phyloP scores from a whole-genome alignment of 2,113 vertebrate genomes.

The Aphyosemion australe region DNA sequence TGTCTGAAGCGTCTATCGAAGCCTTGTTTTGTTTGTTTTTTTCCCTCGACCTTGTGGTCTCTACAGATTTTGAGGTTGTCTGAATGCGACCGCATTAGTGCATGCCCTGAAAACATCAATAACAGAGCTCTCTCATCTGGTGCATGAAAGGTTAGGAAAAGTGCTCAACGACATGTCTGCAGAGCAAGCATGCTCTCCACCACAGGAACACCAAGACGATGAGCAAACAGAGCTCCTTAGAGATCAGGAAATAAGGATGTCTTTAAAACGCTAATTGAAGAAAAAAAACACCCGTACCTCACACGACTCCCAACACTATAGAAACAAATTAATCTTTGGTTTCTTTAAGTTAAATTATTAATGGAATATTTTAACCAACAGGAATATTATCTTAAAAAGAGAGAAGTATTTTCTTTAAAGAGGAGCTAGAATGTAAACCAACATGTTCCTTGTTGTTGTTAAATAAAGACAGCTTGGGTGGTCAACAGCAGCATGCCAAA shows the following conservation, averaged over 20 bases:
- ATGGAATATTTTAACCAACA: too few relatives aligned
- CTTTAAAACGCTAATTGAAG: neutral
- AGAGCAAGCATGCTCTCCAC: constrained; percentile 22
- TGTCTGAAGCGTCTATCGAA: constrained; percentile 10
- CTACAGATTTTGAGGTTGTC: constrained; percentile 32
- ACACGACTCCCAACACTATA: too few relatives aligned
- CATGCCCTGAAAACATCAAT: constrained; percentile 50
- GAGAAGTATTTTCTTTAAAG: too few relatives aligned
- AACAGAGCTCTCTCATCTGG: constrained; percentile 53
- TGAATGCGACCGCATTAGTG: constrained; percentile 40
- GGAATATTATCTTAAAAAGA: too few relatives aligned
- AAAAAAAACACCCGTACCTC: too few relatives aligned
- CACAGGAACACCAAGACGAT: constrained; percentile 12
- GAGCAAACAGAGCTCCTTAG: neutral
- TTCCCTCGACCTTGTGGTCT: constrained; percentile 29
- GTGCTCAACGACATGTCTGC: constrained; percentile 50
- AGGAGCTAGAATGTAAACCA: too few relatives aligned
- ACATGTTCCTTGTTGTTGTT: too few relatives aligned
- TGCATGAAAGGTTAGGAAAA: constrained; percentile 27
- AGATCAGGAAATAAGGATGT: neutral
- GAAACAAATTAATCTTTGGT: too few relatives aligned
- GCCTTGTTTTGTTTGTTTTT: constrained; percentile 14
- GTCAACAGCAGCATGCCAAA: too few relatives aligned
- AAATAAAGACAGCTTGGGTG: too few relatives aligned
- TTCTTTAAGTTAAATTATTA: too few relatives aligned